Percentiles rank a stretch among this genome's conserved stretches.
Conservation (phyloP, 2,888 invertebrate species). For the Acleris laterana region DNA sequence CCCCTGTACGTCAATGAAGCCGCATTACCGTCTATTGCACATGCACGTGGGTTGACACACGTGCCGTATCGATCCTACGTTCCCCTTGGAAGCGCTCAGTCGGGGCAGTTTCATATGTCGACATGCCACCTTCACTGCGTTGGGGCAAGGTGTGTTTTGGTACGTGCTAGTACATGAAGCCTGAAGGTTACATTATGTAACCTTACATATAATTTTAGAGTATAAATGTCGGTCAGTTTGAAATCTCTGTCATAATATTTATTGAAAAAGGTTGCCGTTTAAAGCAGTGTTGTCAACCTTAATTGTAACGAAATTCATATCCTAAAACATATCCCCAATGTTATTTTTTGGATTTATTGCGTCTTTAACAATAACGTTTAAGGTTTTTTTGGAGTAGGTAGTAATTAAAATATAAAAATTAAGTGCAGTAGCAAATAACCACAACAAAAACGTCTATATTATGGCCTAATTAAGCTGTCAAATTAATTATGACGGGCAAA, state of each 20-base stretch:
- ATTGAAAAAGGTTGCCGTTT: too few species aligned
- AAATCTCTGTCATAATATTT: too few species aligned
- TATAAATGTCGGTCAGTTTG: too few species aligned
- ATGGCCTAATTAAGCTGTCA: not conserved
- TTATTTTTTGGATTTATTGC: too few species aligned
- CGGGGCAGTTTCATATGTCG: not conserved
- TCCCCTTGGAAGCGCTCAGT: constrained; percentile 4
- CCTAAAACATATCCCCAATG: too few species aligned
- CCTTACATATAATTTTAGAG: too few species aligned
- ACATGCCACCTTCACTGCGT: not conserved
- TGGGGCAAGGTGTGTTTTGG: not conserved
- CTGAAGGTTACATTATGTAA: too few species aligned
- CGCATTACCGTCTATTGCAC: constrained; percentile 31
- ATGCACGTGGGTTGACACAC: constrained; percentile 39
- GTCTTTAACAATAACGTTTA: too few species aligned
- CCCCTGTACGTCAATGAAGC: constrained; percentile 34
- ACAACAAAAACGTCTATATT: not conserved
- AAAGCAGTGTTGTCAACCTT: too few species aligned
- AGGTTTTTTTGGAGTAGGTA: too few species aligned
- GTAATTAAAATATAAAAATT: too few species aligned
- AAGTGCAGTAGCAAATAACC: not conserved
- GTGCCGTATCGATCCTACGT: constrained; percentile 39
- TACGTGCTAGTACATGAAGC: not conserved
- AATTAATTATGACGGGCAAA: not conserved
- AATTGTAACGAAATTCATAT: too few species aligned